These are phyloP conservation scores for Beroe ovata DNA, from an alignment of 37 sponge, comb jelly and placozoan genomes.

Conservation along the genomic window DNA sequence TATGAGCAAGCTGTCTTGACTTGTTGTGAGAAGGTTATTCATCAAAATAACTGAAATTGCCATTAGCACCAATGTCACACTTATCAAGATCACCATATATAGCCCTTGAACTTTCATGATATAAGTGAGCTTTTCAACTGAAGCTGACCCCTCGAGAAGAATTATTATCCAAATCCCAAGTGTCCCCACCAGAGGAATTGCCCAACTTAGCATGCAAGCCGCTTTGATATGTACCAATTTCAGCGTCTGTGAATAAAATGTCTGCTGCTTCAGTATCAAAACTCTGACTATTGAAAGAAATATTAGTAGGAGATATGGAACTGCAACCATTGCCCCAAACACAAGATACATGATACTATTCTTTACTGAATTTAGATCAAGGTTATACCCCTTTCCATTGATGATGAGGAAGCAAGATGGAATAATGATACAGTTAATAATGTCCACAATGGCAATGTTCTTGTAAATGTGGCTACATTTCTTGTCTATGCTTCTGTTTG, in stretches of 20 bases:
- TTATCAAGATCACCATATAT: background rate
- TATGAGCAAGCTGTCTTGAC: background rate
- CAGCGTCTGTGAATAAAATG: background rate
- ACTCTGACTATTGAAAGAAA: constrained; percentile 4
- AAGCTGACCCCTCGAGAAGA: background rate
- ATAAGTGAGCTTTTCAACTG: background rate
- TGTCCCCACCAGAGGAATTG: background rate
- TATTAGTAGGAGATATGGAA: constrained; percentile 5
- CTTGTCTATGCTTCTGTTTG: constrained; percentile 6
- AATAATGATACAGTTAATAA: constrained; percentile 9
- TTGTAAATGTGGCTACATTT: background rate
- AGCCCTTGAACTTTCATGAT: constrained; percentile 4
- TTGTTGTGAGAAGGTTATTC: background rate
- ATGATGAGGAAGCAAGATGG: background rate
- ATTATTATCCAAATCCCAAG: background rate
- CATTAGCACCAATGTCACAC: background rate
- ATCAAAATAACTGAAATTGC: background rate
- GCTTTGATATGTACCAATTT: background rate
- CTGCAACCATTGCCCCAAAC: background rate
- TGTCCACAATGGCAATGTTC: constrained; percentile 12
- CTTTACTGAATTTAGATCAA: background rate
- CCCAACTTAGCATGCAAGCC: background rate
- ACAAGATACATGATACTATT: constrained; percentile 15
- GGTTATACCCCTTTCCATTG: background rate
- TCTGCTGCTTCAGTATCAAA: constrained; percentile 24